Evolutionary conservation across 2,113 vertebrate species (phyloP), one percentile per base, ranked within the genome.

Genomic region (Tragelaphus scriptus): DNA sequence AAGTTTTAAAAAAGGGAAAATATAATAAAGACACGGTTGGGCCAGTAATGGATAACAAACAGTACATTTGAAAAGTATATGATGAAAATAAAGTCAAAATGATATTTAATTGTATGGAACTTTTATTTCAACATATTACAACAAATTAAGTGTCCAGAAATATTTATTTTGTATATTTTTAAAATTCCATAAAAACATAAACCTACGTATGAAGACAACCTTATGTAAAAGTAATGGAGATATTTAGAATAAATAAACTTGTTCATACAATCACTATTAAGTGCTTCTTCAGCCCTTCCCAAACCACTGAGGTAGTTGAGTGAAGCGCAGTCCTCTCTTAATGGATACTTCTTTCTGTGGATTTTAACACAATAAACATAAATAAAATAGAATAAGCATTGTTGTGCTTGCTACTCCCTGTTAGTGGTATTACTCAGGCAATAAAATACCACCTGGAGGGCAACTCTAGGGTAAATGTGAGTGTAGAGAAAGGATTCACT

Each of bases 311-410:
- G 59, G 88, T 92, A 89, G 94, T 88, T 96, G 79, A 93, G 23
- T 92, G 56, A 91, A 75, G 32, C 58, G 55, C 30, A 95, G 49
- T 77, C 53, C 53, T 96, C 65, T 96, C 88, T 71, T 32, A 92
- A 63, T 44, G 30, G 71, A 81, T 92, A 61, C 51, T 92, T 97
- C 86, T 96, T 49, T 94, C 93, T 95, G 77, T 97, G 56, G 94
- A 96, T 94, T 95, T 95, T 94, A 96, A 95, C 44, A 88, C 51
- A 95, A 63, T 47, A 94, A 86, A n/a, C 23, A 91, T 75, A 94
- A 90, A 75, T 91, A 91, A 93, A 89, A 47, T 65, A 87, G 23
- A 87, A 68, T 87, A 97, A 77, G 13, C 15, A 90, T 19, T 87
- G 23, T 16, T 89, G 58, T 53, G 14, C 21, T 93, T 91, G 61